Conservation (phyloP, 2,113 vertebrate species). For the Tragulus kanchil region DNA sequence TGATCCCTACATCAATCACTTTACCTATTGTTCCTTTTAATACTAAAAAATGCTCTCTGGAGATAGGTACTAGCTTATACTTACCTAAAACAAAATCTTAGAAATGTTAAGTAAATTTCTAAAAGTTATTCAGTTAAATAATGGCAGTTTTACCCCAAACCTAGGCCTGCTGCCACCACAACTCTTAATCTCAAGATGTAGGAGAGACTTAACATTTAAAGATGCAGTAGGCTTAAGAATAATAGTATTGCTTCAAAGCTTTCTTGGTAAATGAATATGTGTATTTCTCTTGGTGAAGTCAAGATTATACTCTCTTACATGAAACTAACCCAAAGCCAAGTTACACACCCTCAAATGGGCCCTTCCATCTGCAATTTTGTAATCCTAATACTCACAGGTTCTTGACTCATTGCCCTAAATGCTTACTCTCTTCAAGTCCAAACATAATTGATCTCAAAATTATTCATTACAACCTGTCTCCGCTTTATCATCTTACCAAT, state of each 20-base stretch:
- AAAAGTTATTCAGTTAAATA: not conserved
- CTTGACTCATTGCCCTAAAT: not conserved
- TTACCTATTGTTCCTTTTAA: not conserved
- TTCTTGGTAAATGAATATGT: not conserved
- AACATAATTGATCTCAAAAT: not conserved
- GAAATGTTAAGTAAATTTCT: not conserved
- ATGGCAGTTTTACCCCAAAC: not conserved
- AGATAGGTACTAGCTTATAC: not conserved
- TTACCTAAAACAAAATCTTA: not conserved
- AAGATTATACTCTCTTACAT: not conserved
- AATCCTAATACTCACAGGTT: not conserved
- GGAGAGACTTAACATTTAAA: not conserved
- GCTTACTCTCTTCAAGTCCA: not conserved
- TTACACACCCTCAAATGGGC: not conserved
- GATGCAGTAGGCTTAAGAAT: not conserved
- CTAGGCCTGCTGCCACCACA: not conserved
- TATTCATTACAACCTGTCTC: not conserved
- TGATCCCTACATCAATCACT: not conserved
- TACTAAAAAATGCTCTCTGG: not conserved
- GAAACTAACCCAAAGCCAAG: not conserved
- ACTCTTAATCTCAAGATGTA: not conserved
- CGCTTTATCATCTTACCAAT: not conserved
- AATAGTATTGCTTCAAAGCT: not conserved
- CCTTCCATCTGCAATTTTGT: not conserved
- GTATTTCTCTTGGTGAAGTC: not conserved